Base-by-base conservation (phyloP, 2,797 vertebrate species). In the Gila robusta region DNA sequence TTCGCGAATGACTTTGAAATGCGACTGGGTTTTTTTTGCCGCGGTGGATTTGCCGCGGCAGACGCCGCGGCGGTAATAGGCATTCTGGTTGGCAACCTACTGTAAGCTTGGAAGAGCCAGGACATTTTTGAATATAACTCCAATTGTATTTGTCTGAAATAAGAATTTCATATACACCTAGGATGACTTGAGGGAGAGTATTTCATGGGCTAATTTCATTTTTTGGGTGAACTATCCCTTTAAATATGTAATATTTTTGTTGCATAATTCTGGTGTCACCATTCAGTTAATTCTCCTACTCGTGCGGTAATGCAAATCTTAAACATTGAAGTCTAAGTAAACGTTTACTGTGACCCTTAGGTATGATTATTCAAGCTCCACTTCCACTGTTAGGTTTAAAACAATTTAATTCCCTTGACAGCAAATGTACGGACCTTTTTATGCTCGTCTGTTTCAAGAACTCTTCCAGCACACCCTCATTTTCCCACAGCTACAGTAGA, bases 401-500 rank as follows among this genome's bases (percentile, higher is more conserved):
- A 44, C 10, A 0, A 28, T 49, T 32, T 17, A 0, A 6, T 39
- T 72, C 26, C 39, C 5, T 39, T n/a, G 32, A 26, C 26, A 47
- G 56, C 1, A 39, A 19, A 41, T 41, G 32, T 28, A 39, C 28
- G 16, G 37, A 97, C 97, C 97, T 96, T 92, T 93, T 96, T 76
- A 98, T 96, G 73, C 88, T 70, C 44, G 96, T 49, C 85, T 52
- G 11, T 88, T 92, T 93, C 89, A 95, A 94, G 0, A 95, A 82
- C 2, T 89, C 86, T 0, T 95, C 90, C 71, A 91, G 23, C 0
- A 81, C 0, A 70, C 88, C 92, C 86, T 96, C 87, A 8, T 94
- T 96, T 73, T 90, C 37, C 96, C 96, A 97, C 0, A 98, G 69
- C 97, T 98, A 91, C 4, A 82, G 79, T n/a, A 67, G 5, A 35